A percentile compares a stretch with the other conserved stretches of the same genome.
These are phyloP conservation scores for Hipposideros larvatus DNA, from an alignment of 2,797 vertebrate species.

Conservation along the genomic window DNA sequence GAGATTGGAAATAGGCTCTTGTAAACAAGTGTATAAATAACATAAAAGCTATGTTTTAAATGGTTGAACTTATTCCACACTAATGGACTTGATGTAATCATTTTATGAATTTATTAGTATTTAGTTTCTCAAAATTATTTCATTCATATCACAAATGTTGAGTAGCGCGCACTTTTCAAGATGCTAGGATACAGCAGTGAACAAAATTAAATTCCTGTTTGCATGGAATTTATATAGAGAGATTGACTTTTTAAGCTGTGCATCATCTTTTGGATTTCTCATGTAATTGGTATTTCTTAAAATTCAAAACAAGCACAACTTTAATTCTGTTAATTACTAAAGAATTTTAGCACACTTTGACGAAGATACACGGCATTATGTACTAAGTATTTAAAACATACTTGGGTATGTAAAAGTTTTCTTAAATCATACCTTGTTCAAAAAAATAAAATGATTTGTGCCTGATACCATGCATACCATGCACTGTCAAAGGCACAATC, in stretches of 20 bases:
- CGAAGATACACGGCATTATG: not conserved
- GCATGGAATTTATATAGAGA: not conserved
- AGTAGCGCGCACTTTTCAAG: not conserved
- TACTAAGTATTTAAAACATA: not conserved
- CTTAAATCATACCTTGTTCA: not conserved
- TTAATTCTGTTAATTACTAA: not conserved
- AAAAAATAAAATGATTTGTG: not conserved
- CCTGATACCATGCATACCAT: not conserved
- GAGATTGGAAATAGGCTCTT: conserved; percentile 21
- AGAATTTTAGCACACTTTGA: conserved; percentile 24
- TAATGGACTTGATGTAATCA: not conserved
- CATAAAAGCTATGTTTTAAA: not conserved
- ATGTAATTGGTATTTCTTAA: not conserved
- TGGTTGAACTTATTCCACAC: not conserved
- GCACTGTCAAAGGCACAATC: not conserved
- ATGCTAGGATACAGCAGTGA: not conserved
- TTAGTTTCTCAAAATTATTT: not conserved
- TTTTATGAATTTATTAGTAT: not conserved
- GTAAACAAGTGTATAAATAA: conserved; percentile 56
- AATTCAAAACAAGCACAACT: not conserved
- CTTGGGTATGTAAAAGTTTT: not conserved
- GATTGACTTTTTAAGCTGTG: not conserved
- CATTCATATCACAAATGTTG: not conserved
- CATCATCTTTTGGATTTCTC: not conserved
- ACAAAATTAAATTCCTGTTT: not conserved